phyloP scores from a whole-genome alignment of 2,797 vertebrate genomes.

The Carcharodon carcharias region DNA sequence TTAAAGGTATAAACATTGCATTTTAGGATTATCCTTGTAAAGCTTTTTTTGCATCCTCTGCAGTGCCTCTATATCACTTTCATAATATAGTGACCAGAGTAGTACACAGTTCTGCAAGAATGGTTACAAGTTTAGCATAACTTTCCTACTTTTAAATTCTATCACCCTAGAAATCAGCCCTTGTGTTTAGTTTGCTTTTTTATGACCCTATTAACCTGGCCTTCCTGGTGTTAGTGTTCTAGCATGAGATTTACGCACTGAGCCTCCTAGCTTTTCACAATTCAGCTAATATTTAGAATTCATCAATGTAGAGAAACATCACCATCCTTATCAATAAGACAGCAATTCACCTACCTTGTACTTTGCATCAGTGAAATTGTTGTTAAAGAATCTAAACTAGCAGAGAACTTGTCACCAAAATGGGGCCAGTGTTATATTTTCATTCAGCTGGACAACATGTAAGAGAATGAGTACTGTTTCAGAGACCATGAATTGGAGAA shows the following conservation, averaged over 20 bases:
- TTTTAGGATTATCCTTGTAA: background rate
- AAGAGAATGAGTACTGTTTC: background rate
- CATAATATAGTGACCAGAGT: background rate
- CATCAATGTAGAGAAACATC: background rate
- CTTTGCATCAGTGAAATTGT: background rate
- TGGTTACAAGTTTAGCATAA: background rate
- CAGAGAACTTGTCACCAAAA: background rate
- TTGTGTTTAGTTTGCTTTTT: too few relatives aligned
- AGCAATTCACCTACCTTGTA: background rate
- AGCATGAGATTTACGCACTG: background rate
- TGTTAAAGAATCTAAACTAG: background rate
- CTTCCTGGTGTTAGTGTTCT: background rate
- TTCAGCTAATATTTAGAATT: background rate
- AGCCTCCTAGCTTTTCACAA: background rate
- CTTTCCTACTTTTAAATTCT: background rate
- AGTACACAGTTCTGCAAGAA: background rate
- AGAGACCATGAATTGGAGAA: background rate
- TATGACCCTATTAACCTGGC: too few relatives aligned
- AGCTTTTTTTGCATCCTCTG: background rate
- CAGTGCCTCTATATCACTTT: background rate
- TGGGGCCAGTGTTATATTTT: background rate
- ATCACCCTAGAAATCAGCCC: background rate
- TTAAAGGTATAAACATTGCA: background rate
- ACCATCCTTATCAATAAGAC: background rate
- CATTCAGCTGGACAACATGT: background rate